phyloP scores from a whole-genome alignment of 2,113 vertebrate genomes.

The Clarias gariepinus region DNA sequence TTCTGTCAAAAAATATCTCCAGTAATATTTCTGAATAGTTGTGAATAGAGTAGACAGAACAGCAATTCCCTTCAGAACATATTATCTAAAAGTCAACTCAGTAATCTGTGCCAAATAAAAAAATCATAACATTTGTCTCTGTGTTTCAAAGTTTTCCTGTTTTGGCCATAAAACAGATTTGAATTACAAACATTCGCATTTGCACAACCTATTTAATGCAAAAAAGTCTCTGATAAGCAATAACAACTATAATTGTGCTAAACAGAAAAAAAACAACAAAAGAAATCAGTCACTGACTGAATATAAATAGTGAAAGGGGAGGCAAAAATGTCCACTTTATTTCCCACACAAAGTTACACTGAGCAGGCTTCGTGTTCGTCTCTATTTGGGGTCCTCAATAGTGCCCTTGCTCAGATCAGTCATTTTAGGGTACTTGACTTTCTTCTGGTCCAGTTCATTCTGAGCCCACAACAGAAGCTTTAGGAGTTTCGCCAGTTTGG shows the following conservation, averaged over 20 bases:
- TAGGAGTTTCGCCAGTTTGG: conserved; percentile 95
- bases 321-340: conserved; percentile 60
- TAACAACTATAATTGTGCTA: conserved; percentile 47
- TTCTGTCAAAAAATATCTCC: neutral
- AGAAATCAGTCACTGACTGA: conserved; percentile 66
- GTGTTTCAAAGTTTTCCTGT: conserved; percentile 57
- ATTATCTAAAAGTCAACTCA: conserved; percentile 31
- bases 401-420: conserved; percentile 98
- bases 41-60: conserved; percentile 36
- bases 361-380: conserved; percentile 52
- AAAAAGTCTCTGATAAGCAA: conserved; percentile 51
- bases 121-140: conserved; percentile 56
- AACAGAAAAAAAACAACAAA: conserved; percentile 70
- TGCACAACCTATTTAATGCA: conserved; percentile 63
- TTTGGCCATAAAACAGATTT: conserved; percentile 58
- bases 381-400: conserved; percentile 96
- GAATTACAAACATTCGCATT: conserved; percentile 64
- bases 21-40: conserved; percentile 36
- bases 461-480: conserved; percentile 98
- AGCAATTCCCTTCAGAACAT: conserved; percentile 38
- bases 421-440: conserved; percentile 99
- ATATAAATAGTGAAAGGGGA: conserved; percentile 75
- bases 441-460: conserved; percentile 99
- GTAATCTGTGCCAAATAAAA: conserved; percentile 46
- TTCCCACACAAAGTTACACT: conserved; percentile 49